Percentiles rank a stretch among this genome's conserved stretches.
Evolutionary conservation across 2,888 invertebrate genomes (phyloP).

Genomic region (Plusia festucae): DNA sequence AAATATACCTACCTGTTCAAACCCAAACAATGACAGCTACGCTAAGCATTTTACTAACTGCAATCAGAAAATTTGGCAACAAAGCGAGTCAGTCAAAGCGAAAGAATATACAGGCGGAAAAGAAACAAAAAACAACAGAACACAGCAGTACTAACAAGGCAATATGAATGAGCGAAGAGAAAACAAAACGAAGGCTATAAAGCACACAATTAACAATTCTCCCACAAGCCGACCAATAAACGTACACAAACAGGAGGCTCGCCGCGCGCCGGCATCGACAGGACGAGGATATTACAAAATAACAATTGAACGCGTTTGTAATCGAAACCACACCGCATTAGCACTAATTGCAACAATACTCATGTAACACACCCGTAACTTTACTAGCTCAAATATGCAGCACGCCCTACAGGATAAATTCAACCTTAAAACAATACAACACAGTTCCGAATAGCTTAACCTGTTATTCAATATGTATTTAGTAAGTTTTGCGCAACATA

Average conservation of each 20-base stretch:
- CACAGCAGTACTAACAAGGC: neutral
- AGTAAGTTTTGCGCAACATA: conserved; percentile 65
- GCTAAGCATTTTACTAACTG: too few species aligned
- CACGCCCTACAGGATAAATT: conserved; percentile 19
- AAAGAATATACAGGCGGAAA: neutral
- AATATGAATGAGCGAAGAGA: conserved; percentile 20
- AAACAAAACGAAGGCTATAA: conserved; percentile 17
- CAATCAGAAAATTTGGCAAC: too few species aligned
- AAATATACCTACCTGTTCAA: too few species aligned
- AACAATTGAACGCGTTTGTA: conserved; percentile 67
- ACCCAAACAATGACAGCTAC: too few species aligned
- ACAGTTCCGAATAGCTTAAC: conserved; percentile 41
- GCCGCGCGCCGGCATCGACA: conserved; percentile 31
- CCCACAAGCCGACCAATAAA: conserved; percentile 23
- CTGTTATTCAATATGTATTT: conserved; percentile 49
- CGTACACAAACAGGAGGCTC: conserved; percentile 40
- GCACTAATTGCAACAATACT: conserved; percentile 67
- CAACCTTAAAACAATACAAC: conserved; percentile 28
- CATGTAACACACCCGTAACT: conserved; percentile 65
- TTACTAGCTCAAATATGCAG: conserved; percentile 43
- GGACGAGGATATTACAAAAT: conserved; percentile 75
- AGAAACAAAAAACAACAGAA: neutral
- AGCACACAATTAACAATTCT: conserved; percentile 24
- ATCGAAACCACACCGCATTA: conserved; percentile 68
- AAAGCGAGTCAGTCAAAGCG: too few species aligned